Evolutionary conservation across 2,113 vertebrate genomes (phyloP).

Genomic region (Onychostoma macrolepis): DNA sequence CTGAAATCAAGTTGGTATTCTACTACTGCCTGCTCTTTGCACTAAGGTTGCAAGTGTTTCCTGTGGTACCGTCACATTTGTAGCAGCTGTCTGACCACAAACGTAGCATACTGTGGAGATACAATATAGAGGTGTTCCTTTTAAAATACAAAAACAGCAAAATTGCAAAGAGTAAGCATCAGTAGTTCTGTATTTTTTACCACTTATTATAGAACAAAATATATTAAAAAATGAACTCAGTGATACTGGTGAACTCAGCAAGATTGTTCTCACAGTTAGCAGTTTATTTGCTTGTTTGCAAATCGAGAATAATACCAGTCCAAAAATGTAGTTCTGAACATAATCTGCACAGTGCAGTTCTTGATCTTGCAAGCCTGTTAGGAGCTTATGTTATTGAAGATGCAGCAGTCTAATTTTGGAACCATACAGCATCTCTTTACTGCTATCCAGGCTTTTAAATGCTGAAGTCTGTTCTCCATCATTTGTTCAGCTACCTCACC

Average conservation of each 20-base stretch:
- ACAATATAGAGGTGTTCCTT: background rate
- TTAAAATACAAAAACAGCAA: background rate
- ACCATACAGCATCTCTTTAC: too few relatives aligned
- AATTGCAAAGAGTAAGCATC: background rate
- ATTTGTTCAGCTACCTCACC: background rate
- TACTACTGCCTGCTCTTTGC: background rate
- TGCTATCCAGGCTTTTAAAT: background rate
- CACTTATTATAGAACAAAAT: background rate
- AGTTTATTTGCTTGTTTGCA: background rate
- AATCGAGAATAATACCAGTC: too few relatives aligned
- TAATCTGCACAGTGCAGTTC: too few relatives aligned
- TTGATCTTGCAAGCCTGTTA: too few relatives aligned
- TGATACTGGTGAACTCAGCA: background rate
- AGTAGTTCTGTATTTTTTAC: background rate
- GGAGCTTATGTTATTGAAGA: too few relatives aligned
- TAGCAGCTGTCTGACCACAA: slow-evolving; percentile 16
- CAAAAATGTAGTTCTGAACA: too few relatives aligned
- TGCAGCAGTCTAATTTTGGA: too few relatives aligned
- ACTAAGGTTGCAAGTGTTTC: slow-evolving; percentile 35
- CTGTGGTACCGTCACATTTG: slow-evolving; percentile 29
- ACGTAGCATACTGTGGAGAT: background rate
- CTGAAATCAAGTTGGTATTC: background rate
- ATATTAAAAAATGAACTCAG: background rate
- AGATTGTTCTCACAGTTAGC: background rate
- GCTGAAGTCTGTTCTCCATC: background rate